Evolutionary conservation across 2,113 vertebrate species (phyloP).

Genomic region (zebrafish (Danio rerio)): GRCz12tu NC_133196.1:5057001-5057500

Average conservation of each 20-base stretch:
- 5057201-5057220: constrained; percentile 35
- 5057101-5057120: constrained; percentile 21
- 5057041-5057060: constrained; percentile 19
- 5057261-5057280: constrained; percentile 30
- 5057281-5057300: not conserved
- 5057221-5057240: constrained; percentile 20
- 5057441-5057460: no score
- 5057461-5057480: no score
- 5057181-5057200: not conserved
- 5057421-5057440: constrained; percentile 77
- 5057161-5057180: constrained; percentile 11
- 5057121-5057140: not conserved
- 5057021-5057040: constrained; percentile 11
- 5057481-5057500: no score
- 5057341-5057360: constrained; percentile 92
- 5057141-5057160: not conserved
- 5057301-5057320: constrained; percentile 92
- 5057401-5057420: constrained; percentile 89
- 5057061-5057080: constrained; percentile 24
- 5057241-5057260: constrained; percentile 18
- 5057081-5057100: constrained; percentile 15
- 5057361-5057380: constrained; percentile 97
- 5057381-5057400: constrained; percentile 86
- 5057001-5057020: not conserved
- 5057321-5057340: constrained; percentile 93